phyloP scores from a whole-genome alignment of 2,113 vertebrate species.

The Albula goreensis region DNA sequence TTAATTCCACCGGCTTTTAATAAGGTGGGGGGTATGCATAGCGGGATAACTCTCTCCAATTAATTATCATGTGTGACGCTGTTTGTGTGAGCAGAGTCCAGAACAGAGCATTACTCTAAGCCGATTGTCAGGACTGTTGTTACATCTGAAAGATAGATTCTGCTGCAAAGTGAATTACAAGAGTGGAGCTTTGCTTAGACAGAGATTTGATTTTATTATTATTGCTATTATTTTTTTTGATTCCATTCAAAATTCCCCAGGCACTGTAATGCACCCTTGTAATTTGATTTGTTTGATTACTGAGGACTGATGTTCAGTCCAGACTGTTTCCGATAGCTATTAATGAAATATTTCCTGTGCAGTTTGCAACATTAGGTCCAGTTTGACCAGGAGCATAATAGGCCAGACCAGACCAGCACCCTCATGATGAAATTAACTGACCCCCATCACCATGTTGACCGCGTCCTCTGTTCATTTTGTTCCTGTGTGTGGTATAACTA shows the following conservation, averaged over 20 bases:
- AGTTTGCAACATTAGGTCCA: not conserved
- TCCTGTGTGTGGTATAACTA: not conserved
- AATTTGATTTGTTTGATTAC: not conserved
- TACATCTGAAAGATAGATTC: not conserved
- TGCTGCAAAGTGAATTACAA: conserved; percentile 1
- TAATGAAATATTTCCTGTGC: not conserved
- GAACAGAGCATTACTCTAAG: not conserved
- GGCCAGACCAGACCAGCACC: not conserved
- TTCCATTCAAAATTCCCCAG: not conserved
- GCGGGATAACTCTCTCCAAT: not conserved
- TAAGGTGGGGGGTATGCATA: not conserved
- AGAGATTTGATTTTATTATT: not conserved
- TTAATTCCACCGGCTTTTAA: conserved; percentile 5
- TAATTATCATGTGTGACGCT: not conserved
- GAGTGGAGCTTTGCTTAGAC: not conserved
- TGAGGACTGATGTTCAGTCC: not conserved
- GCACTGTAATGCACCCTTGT: not conserved
- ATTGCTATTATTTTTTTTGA: not conserved
- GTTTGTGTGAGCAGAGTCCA: not conserved
- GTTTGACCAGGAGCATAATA: not conserved
- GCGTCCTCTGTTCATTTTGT: not conserved
- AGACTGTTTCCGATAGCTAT: not conserved
- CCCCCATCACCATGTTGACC: not conserved
- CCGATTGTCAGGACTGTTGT: conserved; percentile 8
- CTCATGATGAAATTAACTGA: not conserved